phyloP scores from a whole-genome alignment of 2,797 vertebrate species.

The Hybognathus amarus region DNA sequence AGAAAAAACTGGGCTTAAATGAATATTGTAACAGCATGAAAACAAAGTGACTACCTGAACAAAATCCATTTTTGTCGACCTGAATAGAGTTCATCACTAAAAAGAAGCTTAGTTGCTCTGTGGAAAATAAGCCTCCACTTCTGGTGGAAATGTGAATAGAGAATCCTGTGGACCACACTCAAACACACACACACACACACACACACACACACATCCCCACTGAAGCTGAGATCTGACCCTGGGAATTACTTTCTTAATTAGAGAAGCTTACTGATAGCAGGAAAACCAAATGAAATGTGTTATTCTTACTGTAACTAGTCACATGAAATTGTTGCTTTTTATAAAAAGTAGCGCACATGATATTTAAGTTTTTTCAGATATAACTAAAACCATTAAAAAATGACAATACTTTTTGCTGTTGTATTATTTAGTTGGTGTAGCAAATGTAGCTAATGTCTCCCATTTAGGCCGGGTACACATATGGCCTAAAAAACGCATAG shows the following conservation, averaged over 20 bases:
- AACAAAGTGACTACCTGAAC: no score
- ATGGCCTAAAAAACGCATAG: no score
- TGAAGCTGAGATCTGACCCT: constrained; percentile 8
- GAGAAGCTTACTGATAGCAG: constrained; percentile 14
- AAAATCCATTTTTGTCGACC: no score
- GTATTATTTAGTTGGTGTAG: background rate
- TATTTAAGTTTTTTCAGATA: background rate
- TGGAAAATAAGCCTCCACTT: constrained; percentile 55
- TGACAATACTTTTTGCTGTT: background rate
- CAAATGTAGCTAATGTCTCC: background rate
- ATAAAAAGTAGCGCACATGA: background rate
- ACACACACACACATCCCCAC: constrained; percentile 22
- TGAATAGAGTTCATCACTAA: constrained; percentile 67
- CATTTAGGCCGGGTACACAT: no score
- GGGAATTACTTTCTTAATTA: constrained; percentile 31
- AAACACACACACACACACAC: constrained; percentile 27
- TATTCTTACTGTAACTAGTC: background rate
- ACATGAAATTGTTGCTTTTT: background rate
- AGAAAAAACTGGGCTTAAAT: constrained; percentile 74
- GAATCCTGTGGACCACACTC: constrained; percentile 31
- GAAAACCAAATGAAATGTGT: constrained; percentile 16
- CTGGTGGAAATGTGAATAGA: constrained; percentile 29
- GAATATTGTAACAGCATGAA: constrained; percentile 86
- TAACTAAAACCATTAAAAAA: background rate
- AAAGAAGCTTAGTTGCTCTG: constrained; percentile 58